Percentiles rank a stretch among this genome's conserved stretches.
Conservation (phyloP, 2,113 vertebrate genomes). For the Chionodraco myersi region DNA sequence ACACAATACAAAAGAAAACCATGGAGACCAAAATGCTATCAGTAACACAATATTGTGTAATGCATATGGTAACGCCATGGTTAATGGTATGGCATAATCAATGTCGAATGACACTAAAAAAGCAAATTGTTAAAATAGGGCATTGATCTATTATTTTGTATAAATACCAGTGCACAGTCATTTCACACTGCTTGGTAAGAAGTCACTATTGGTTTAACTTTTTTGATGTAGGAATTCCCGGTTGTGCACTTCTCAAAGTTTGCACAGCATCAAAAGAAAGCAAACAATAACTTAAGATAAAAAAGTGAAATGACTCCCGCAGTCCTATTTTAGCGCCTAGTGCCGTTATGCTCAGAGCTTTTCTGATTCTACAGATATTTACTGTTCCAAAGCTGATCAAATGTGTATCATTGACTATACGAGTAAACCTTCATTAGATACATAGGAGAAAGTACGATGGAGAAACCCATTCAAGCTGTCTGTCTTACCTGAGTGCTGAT, state of each 20-base stretch:
- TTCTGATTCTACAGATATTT: not conserved
- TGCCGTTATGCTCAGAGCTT: not conserved
- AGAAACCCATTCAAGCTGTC: slow-evolving; percentile 45
- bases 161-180: not conserved
- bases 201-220: not conserved
- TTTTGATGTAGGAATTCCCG: not conserved
- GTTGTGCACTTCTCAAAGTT: not conserved
- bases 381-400: slow-evolving; percentile 12
- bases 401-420: slow-evolving; percentile 1
- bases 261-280: not conserved
- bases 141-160: not conserved
- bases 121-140: not conserved
- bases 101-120: not conserved
- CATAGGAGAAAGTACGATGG: slow-evolving; percentile 60
- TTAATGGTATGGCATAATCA: not conserved
- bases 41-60: slow-evolving; percentile 65
- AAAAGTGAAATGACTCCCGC: not conserved
- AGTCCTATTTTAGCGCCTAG: not conserved
- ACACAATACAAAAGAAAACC: slow-evolving; percentile 65
- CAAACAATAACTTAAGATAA: not conserved
- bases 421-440: slow-evolving; percentile 26
- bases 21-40: slow-evolving; percentile 60
- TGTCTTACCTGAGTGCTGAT: slow-evolving; percentile 82
- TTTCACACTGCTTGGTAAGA: not conserved
- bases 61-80: not conserved